Evolutionary conservation across 1,140 invertebrate genomes (phyloP).

Genomic region (Eurosta solidaginis): DNA sequence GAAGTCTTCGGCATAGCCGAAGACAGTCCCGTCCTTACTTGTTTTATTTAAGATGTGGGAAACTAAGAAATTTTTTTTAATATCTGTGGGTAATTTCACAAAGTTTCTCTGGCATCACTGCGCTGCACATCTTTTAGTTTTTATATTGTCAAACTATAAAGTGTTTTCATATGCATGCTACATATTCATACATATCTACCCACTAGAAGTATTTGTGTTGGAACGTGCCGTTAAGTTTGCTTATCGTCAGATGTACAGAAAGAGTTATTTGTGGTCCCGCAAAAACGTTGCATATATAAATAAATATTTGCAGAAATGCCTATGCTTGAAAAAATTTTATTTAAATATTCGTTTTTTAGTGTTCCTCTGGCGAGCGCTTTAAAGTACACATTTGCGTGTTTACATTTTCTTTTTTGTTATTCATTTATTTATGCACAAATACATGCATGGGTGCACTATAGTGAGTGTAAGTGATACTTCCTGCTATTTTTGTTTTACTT

Average conservation of each 20-base stretch:
- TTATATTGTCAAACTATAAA: no score
- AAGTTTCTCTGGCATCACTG: no score
- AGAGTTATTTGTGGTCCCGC: background rate
- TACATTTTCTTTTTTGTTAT: background rate
- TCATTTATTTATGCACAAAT: background rate
- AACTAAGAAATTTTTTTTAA: no score
- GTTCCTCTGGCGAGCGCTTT: background rate
- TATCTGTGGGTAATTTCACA: no score
- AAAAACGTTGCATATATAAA: background rate
- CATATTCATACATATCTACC: background rate
- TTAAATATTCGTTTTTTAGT: background rate
- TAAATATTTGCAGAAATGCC: background rate
- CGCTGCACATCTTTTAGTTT: background rate
- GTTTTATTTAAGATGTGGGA: no score
- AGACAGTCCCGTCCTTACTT: no score
- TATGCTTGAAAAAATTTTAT: background rate
- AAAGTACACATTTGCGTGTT: background rate
- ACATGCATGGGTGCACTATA: background rate
- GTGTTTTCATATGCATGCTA: background rate
- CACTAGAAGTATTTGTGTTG: background rate
- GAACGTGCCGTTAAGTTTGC: background rate
- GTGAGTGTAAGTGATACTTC: no score
- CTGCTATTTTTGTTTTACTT: no score
- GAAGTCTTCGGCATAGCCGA: no score
- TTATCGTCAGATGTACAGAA: background rate